Evolutionary conservation across 2,113 vertebrate genomes (phyloP), one percentile per base, ranked within the genome.

Genomic region (Nanorana parkeri): DNA sequence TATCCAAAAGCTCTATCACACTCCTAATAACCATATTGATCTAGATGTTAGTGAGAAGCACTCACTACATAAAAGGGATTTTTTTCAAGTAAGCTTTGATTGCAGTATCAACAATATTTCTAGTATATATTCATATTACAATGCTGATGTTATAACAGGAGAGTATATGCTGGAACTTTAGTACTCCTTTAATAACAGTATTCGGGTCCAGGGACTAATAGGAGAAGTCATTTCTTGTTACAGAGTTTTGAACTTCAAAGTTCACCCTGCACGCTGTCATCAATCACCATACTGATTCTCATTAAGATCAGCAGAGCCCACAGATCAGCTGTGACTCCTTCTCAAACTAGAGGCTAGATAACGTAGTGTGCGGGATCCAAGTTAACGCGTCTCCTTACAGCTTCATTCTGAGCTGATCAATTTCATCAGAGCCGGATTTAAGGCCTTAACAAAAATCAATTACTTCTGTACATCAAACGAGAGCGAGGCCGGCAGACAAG

Each of bases 221-320:
- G 65, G 26, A 83, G 80, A 83, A 75, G 80, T 83, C 80, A 68
- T 41, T 66, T 76, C 80, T 83, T 83, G 80, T 83, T 83, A 83
- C 36, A 63, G 71, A 55, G 80, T 68, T 82, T 60, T 75, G 51
- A 68, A 83, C 80, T 83, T 83, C 71, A 83, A 83, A 83, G 80
- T 83, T 76, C 72, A 60, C 61, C 64, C 72, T 41, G 52, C 51
- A 51, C 80, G 47, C 52, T 61, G 21, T 60, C 72, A 83, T 76
- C 63, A 74, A 83, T 83, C 80, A 82, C 72, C 55, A 76, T 76
- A 71, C 72, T 83, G 71, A 82, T 83, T 83, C 80, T 83, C 64
- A 82, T 83, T 83, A 83, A 83, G 72, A 83, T 76, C 72, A 68
- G 63, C 63, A n/a, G 61, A 41, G 64, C 72, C 64, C 63, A 83